Evolutionary conservation across 2,888 invertebrate genomes (phyloP), one percentile per base, ranked within the genome.

Genomic region (Teleogryllus oceanicus): DNA sequence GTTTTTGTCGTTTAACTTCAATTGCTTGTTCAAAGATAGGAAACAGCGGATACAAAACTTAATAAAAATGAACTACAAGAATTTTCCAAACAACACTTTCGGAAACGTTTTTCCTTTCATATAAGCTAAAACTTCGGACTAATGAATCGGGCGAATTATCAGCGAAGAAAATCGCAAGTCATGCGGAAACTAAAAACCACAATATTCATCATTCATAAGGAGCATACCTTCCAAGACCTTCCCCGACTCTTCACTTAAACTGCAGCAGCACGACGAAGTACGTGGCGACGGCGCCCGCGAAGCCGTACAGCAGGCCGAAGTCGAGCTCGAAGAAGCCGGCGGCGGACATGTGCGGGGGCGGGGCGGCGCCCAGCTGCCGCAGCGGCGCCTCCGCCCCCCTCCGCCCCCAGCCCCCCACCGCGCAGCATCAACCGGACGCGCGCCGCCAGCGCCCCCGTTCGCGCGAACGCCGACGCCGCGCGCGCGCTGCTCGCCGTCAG

Each of bases 261-360:
- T 62, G 62, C 62, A 62, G n/a, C 16, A 62, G 16, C 62, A 62
- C 62, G 16, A 62, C 62, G 16, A 62, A 62, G n/a, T 62, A 62
- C 16, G 62, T 62, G 62, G 62, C 16, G 62, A 62, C 62, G 13
- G 62, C 62, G 62, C 62, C 62, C 62, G 62, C 62, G 62, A 62
- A 62, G 13, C 62, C 62, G 62, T 62, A 62, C 62, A 62, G 62
- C 62, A 62, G n/a, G 13, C 8, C 62, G 62, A 62, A n/a, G n/a
- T 62, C 62, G n/a, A 62, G 62, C 62, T 13, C 62, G n/a, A 62
- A 62, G 62, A 62, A 62, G n/a, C 62, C 62, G 62, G 62, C 62
- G n/a, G 62, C 62, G 16, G 62, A 18, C 4, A 11, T n/a, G n/a
- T 4, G 16, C 13, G 62, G n/a, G 16, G 62, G 62, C 62, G 16